Base-by-base conservation (phyloP, 2,797 vertebrate genomes). In the Trichosurus vulpecula region DNA sequence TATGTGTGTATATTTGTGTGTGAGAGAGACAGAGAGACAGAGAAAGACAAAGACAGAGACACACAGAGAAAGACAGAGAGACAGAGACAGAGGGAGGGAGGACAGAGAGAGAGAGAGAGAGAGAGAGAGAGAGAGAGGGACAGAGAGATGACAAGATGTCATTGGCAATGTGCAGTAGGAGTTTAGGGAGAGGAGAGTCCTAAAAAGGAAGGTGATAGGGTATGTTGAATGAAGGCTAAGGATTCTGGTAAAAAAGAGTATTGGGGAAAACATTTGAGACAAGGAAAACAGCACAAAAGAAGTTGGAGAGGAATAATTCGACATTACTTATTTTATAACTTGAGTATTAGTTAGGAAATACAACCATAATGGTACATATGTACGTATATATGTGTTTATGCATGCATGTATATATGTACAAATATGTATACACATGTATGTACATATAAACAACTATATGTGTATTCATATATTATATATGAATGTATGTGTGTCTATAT, bases 181-280 rank as follows among this genome's bases (percentile, higher is more conserved):
- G 66, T n/a, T 74, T 1, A 19, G 0, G 61, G 12, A 35, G 41
- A 74, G 3, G 35, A 66, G 4, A 74, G 1, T 74, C 1, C 16
- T 19, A 41, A 74, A 19, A n/a, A n/a, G 35, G 12, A 41, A 0
- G 1, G 5, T 74, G 5, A 74, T 19, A 66, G 1, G 0, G 4
- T 2, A n/a, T 8, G 12, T 19, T 6, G 11, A 6, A 66, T 19
- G 5, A n/a, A 66, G 31, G 31, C 31, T 35, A n/a, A 66, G 13
- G 12, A 35, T 66, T 66, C 11, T 35, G 6, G 14, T n/a, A n/a
- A 35, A 66, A 66, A 31, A 35, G 31, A 16, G 66, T 35, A 35
- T 14, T 14, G 13, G 57, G 27, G 58, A n/a, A 66, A 66, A n/a
- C 58, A n/a, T 11, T 11, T 58, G 29, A 61, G 30, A 31, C 3